A percentile compares a stretch with the other conserved stretches of the same genome.
These are phyloP conservation scores for Diarsia rubi DNA, from an alignment of 2,888 invertebrate species.

Conservation along the genomic window DNA sequence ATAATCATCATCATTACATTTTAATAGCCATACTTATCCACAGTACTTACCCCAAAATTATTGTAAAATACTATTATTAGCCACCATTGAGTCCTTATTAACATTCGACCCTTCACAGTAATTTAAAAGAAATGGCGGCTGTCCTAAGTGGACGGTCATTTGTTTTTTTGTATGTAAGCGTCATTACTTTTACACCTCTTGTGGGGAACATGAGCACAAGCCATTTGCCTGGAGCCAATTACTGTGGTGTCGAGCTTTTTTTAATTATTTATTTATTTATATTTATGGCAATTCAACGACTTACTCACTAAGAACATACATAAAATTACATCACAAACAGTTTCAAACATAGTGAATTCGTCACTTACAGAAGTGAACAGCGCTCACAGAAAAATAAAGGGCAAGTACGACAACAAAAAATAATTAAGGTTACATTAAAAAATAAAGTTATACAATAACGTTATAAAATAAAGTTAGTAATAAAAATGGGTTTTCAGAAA, in stretches of 20 bases:
- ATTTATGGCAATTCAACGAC: no score
- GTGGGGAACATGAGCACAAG: slow-evolving; percentile 16
- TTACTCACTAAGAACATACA: no score
- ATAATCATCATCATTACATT: not conserved
- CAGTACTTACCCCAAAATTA: not conserved
- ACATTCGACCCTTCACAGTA: not conserved
- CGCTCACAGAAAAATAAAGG: no score
- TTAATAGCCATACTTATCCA: not conserved
- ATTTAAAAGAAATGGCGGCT: not conserved
- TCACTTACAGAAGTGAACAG: no score
- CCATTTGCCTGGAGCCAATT: slow-evolving; percentile 38
- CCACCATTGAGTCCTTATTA: not conserved
- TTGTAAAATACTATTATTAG: not conserved
- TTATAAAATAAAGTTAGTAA: no score
- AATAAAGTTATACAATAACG: no score
- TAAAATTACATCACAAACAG: no score
- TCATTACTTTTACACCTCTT: slow-evolving; percentile 14
- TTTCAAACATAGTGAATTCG: no score
- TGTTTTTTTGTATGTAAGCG: slow-evolving; percentile 11
- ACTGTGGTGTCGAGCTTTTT: not conserved
- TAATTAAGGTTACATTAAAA: no score
- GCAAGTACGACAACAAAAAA: no score
- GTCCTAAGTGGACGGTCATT: not conserved
- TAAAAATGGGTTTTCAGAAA: no score
- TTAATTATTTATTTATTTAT: not conserved